Base-by-base conservation (phyloP, 2,888 invertebrate genomes). In the Eristalis tenax region DNA sequence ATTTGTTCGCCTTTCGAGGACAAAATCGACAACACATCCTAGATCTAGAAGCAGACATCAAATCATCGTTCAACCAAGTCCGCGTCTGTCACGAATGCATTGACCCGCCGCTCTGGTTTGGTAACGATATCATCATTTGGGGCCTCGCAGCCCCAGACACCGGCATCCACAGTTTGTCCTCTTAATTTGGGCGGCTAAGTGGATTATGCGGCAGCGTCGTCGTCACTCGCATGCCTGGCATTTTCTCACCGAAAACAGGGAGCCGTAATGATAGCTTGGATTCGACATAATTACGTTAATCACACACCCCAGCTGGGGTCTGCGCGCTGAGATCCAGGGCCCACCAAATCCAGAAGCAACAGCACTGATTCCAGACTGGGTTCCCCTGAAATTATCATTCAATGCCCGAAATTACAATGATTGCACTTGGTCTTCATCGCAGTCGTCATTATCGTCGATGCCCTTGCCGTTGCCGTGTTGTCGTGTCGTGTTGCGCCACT, bases 401-500 rank as follows among this genome's bases (percentile, higher is more conserved):
- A 82, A 77, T 85, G 77, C 64, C 85, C 85, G 70, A 85, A 86
- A 82, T 86, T 78, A 85, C 74, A 70, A 85, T 86, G 85, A 82
- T 86, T 86, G 73, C 63, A 79, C 70, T 73, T 69, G 76, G 65
- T 65, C 64, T 15, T 71, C 50, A 66, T 43, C 43, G 38, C 43
- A 28, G 38, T 40, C 38, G 18, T 66, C 50, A 28, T 59, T 22
- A 38, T 65, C n/a, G 65, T 69, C 35, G 35, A 10, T 11, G 35
- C 11, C 26, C 40, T 56, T 18, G 23, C 26, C 15, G 43, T 65
- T 40, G 59, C 40, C 63, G 63, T 64, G 35, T 43, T n/a, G 26
- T 18, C 5, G 59, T 23, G 13, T 5, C 59, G 13, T 23, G 38
- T 38, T 38, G 4, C 3, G 59, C 23, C 69, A 64, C 38, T 23